phyloP scores from a whole-genome alignment of 2,113 vertebrate genomes.

The Burhinus oedicnemus region DNA sequence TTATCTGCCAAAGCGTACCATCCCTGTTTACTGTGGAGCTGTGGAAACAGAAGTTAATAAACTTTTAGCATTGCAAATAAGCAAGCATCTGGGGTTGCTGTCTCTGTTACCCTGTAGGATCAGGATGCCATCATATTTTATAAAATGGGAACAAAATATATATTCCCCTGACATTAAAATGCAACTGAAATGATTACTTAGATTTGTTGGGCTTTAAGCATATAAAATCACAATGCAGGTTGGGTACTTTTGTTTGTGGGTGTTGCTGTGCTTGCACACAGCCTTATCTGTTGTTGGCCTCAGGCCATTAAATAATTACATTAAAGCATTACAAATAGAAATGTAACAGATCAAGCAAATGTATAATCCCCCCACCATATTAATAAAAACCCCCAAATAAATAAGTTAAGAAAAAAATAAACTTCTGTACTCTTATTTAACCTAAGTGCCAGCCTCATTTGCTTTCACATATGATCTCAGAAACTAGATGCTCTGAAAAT shows the following conservation, averaged over 20 bases:
- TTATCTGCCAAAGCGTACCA: not conserved
- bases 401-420: not conserved
- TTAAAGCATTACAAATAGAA: not conserved
- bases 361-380: not conserved
- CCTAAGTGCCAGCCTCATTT: not conserved
- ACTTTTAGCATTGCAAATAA: conserved; percentile 13
- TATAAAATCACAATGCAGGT: not conserved
- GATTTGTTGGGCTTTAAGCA: not conserved
- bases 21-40: not conserved
- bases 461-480: not conserved
- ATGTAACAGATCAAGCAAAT: not conserved
- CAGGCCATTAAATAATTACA: not conserved
- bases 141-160: not conserved
- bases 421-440: not conserved
- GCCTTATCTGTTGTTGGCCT: not conserved
- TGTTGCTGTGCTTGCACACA: not conserved
- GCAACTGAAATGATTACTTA: not conserved
- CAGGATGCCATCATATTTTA: not conserved
- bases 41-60: not conserved
- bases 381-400: not conserved
- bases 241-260: not conserved
- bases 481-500: not conserved
- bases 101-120: not conserved
- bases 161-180: not conserved
- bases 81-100: not conserved